These are phyloP conservation scores for Gobiocypris rarus DNA, from an alignment of 2,113 vertebrate genomes.

Conservation along the genomic window DNA sequence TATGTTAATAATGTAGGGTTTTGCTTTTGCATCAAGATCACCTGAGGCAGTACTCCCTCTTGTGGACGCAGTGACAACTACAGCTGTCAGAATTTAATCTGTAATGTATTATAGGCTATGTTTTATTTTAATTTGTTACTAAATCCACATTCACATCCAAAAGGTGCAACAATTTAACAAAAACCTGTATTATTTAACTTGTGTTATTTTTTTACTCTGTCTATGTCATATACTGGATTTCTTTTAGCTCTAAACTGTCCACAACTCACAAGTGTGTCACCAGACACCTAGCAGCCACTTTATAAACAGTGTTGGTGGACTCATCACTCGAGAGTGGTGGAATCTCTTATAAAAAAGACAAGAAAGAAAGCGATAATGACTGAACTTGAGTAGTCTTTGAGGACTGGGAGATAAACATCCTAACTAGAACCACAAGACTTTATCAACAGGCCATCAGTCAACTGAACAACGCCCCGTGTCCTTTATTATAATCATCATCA, in stretches of 20 bases:
- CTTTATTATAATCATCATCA: no score
- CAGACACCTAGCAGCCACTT: background rate
- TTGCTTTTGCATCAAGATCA: no score
- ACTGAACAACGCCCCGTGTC: no score
- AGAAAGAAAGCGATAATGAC: background rate
- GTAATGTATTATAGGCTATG: background rate
- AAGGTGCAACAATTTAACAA: background rate
- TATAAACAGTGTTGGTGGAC: no score
- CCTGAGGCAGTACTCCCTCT: background rate
- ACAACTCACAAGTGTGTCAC: background rate
- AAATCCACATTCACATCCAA: background rate
- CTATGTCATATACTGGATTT: background rate
- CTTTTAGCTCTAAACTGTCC: no score
- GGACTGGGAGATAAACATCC: background rate
- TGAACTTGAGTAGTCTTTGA: background rate
- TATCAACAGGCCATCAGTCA: no score
- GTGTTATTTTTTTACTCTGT: background rate
- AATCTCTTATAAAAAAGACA: background rate
- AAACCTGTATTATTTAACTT: background rate
- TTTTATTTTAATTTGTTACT: background rate
- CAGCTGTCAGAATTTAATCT: background rate
- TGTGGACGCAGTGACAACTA: background rate
- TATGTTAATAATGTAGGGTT: no score
- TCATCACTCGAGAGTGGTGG: background rate
- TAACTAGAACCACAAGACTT: background rate